These are phyloP conservation scores for Temnopleurus reevesii DNA, from an alignment of 53 echinoderm and acorn worm genomes.

Conservation along the genomic window DNA sequence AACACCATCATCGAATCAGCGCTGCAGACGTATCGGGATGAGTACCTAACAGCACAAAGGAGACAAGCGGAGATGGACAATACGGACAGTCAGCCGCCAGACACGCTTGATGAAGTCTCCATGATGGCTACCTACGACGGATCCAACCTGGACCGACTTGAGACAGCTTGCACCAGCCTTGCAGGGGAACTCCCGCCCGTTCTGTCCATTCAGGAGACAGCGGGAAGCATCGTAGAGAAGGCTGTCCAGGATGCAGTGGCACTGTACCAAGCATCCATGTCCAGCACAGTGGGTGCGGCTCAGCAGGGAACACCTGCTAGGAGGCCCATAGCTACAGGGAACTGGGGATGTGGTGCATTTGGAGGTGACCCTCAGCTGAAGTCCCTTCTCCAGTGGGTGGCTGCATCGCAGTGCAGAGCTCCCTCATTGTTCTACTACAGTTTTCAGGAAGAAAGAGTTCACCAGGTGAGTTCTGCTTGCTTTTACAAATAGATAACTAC, in stretches of 20 bases:
- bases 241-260: constrained; percentile 50
- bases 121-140: constrained; percentile 33
- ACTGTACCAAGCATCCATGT: constrained; percentile 18
- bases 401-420: constrained; percentile 80
- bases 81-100: constrained; percentile 15
- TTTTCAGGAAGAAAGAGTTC: constrained; percentile 70
- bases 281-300: not conserved
- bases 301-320: not conserved
- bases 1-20: constrained; percentile 91
- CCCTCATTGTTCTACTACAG: constrained; percentile 79
- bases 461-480: constrained; percentile 61
- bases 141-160: not conserved
- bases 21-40: constrained; percentile 76
- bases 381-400: constrained; percentile 87
- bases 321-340: constrained; percentile 80
- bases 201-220: constrained; percentile 34
- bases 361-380: constrained; percentile 93
- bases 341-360: constrained; percentile 93
- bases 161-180: not conserved
- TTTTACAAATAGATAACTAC: no score
- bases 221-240: constrained; percentile 28
- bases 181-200: not conserved
- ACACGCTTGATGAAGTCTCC: constrained; percentile 43
- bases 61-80: not conserved
- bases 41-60: constrained; percentile 54